A percentile compares a stretch with the other conserved stretches of the same genome.
Conservation (phyloP, 2,797 vertebrate genomes). For the Pipistrellus pipistrellus region DNA sequence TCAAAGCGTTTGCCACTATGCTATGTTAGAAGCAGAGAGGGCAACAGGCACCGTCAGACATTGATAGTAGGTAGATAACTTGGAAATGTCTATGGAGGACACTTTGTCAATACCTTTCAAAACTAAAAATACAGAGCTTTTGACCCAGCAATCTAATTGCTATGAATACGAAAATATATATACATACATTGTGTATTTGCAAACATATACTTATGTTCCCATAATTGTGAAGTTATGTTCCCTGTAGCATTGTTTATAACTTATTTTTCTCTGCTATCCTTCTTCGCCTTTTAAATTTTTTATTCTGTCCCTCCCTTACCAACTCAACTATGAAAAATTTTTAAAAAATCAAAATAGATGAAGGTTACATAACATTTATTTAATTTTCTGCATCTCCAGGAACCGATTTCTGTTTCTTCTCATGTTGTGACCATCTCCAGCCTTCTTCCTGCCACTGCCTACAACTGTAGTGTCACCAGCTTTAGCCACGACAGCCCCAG, state of each 20-base stretch:
- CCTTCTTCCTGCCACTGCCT: constrained; percentile 92
- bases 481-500: constrained; percentile 96
- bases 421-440: constrained; percentile 93
- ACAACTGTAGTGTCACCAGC: constrained; percentile 96
- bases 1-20: not conserved
- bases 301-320: not conserved
- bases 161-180: not conserved
- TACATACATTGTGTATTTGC: not conserved
- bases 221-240: not conserved
- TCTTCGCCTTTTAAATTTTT: not conserved
- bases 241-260: not conserved
- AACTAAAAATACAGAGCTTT: not conserved
- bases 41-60: not conserved
- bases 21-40: not conserved
- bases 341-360: not conserved
- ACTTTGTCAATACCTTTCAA: constrained; percentile 37
- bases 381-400: constrained; percentile 76
- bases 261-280: not conserved
- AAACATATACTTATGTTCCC: not conserved
- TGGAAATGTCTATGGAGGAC: not conserved
- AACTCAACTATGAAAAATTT: not conserved
- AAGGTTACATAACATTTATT: not conserved
- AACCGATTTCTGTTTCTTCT: constrained; percentile 91
- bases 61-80: not conserved
- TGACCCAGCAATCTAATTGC: not conserved